These are phyloP conservation scores for Andrena haemorrhoa DNA, from an alignment of 2,888 invertebrate genomes.

Conservation along the genomic window DNA sequence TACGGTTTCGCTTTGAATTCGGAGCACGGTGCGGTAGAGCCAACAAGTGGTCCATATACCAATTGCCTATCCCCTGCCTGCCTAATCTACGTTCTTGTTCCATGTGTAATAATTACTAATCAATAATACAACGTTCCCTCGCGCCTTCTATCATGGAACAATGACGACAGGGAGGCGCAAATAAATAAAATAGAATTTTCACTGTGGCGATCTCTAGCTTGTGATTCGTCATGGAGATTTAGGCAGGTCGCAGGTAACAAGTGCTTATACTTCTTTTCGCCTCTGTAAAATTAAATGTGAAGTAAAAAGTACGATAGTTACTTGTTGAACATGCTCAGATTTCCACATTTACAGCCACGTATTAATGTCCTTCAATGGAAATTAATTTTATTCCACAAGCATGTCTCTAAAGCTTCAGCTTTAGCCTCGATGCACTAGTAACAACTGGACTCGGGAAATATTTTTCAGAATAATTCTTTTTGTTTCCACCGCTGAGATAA, in stretches of 20 bases:
- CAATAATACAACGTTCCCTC: slow-evolving; percentile 75
- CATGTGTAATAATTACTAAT: slow-evolving; percentile 83
- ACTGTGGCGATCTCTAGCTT: not conserved
- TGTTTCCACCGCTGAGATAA: not conserved
- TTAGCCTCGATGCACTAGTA: not conserved
- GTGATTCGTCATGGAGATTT: not conserved
- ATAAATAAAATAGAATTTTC: slow-evolving; percentile 64
- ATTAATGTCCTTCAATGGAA: not conserved
- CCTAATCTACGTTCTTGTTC: slow-evolving; percentile 76
- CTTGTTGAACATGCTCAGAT: too few species aligned
- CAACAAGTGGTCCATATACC: slow-evolving; percentile 84
- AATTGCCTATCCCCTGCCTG: slow-evolving; percentile 76
- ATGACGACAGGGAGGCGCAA: slow-evolving; percentile 71
- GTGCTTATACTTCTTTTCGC: not conserved
- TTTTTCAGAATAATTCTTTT: not conserved
- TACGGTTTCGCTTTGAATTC: slow-evolving; percentile 77
- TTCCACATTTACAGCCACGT: too few species aligned
- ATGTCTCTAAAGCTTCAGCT: not conserved
- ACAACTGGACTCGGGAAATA: not conserved
- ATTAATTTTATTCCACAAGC: not conserved
- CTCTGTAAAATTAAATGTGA: not conserved
- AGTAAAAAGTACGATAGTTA: not conserved
- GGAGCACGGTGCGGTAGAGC: slow-evolving; percentile 77
- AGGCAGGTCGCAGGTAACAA: not conserved
- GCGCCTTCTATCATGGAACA: slow-evolving; percentile 62